Evolutionary conservation across 2,113 vertebrate genomes (phyloP), one percentile per base, ranked within the genome.

Genomic region (Amia ocellicauda): DNA sequence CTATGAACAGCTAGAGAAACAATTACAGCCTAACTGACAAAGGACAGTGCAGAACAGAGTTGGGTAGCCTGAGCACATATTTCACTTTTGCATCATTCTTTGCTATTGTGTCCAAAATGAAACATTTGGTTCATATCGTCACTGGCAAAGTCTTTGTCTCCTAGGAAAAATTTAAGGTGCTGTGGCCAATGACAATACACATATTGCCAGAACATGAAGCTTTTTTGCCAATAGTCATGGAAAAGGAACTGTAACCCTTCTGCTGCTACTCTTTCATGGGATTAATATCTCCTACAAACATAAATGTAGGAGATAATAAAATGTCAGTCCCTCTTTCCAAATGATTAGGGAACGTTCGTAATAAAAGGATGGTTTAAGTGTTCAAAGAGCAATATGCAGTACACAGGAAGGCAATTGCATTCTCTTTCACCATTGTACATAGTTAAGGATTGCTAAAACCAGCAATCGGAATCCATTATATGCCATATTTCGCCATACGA

Each of bases 101-200:
- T 26, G 22, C 24, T 24, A 19, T 47, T 62, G 14, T 50, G 26
- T 62, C 43, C 60, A 62, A 20, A 62, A 62, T 50, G 43, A 62
- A 62, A 62, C 60, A 62, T 62, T 62, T 62, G 43, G 26, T 62
- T 51, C 19, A 31, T 62, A 22, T 51, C 17, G 13, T 10, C 24
- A 24, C 27, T 62, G 45, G 60, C 60, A 62, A 50, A n/a, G 47
- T 62, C 26, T 24, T 16, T 24, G 31, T 43, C 58, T 43, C 58
- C 10, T 4, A 43, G 58, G 58, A 43, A 31, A 41, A 60, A 60
- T 22, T 19, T 22, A 29, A 19, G 43, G 43, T 62, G 45, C 17
- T 28, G 24, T 26, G 22, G 24, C 60, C 60, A 62, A 62, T 62
- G 43, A 62, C 45, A 62, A 62, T 62, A 50, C 10, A 27, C 19